Percentiles rank a stretch among this genome's conserved stretches.
Conservation (phyloP, 2,888 invertebrate genomes). For the Tanypteryx hageni region DNA sequence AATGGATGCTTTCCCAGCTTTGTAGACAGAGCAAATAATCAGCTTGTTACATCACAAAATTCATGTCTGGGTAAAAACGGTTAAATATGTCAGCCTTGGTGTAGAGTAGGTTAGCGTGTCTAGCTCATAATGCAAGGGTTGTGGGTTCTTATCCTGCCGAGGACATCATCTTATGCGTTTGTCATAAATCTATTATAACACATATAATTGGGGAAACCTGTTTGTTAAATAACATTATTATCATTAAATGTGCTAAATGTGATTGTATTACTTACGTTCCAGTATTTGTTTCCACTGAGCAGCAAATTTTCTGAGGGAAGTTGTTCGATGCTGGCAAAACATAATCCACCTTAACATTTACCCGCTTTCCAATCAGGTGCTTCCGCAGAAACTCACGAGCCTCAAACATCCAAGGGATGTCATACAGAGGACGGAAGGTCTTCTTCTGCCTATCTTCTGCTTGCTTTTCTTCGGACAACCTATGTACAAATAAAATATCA, state of each 20-base stretch:
- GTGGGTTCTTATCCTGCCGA: too few relatives aligned
- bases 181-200: too few relatives aligned
- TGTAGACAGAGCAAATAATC: too few relatives aligned
- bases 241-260: not conserved
- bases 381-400: conserved; percentile 97
- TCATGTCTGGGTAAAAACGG: too few relatives aligned
- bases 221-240: too few relatives aligned
- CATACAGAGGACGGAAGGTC: conserved; percentile 94
- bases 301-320: conserved; percentile 96
- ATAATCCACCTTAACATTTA: conserved; percentile 95
- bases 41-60: too few relatives aligned
- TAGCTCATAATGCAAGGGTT: too few relatives aligned
- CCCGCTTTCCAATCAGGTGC: conserved; percentile 96
- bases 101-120: too few relatives aligned
- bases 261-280: conserved; percentile 80
- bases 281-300: conserved; percentile 88
- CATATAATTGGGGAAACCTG: too few relatives aligned
- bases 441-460: conserved; percentile 79
- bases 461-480: conserved; percentile 71
- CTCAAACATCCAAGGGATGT: conserved; percentile 99
- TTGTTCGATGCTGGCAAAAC: conserved; percentile 95
- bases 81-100: too few relatives aligned
- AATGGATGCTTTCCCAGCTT: not conserved
- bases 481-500: conserved; percentile 69
- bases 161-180: too few relatives aligned